A percentile compares a stretch with the other conserved stretches of the same genome.
phyloP scores from a whole-genome alignment of 2,797 vertebrate species.

The Molossus alvarezi region DNA sequence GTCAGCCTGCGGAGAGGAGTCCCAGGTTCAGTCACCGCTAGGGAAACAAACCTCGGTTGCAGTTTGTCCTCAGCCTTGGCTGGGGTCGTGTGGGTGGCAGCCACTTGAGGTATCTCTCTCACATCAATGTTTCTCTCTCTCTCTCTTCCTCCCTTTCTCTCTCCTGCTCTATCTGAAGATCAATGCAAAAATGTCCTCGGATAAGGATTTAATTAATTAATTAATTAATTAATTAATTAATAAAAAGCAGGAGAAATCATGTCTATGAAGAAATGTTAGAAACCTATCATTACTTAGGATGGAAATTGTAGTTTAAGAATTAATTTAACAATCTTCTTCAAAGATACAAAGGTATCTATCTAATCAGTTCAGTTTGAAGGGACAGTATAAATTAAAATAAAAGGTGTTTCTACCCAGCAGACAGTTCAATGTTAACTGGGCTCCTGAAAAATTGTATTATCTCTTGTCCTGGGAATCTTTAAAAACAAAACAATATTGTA shows the following conservation, averaged over 20 bases:
- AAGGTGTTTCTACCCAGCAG: background rate
- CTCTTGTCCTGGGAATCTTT: background rate
- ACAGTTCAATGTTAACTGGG: background rate
- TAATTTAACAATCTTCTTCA: constrained; percentile 27
- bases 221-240: too few species aligned
- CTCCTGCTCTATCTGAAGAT: too few species aligned
- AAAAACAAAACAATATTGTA: constrained; percentile 65
- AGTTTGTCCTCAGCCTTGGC: too few species aligned
- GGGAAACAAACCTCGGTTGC: too few species aligned
- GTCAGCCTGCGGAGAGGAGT: too few species aligned
- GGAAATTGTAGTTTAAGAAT: constrained; percentile 28
- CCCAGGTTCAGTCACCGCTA: too few species aligned
- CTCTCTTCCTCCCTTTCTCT: too few species aligned
- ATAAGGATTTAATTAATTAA: too few species aligned
- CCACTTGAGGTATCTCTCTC: too few species aligned
- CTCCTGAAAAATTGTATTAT: constrained; percentile 6
- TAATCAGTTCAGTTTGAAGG: background rate
- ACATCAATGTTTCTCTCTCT: too few species aligned
- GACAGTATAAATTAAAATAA: constrained; percentile 14
- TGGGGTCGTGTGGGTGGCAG: too few species aligned
- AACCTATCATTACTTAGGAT: constrained; percentile 25
- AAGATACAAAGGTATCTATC: background rate
- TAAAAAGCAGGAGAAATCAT: constrained; percentile 45
- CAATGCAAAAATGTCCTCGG: too few species aligned
- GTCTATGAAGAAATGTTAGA: constrained; percentile 1